Evolutionary conservation across 2,797 vertebrate genomes (phyloP), one percentile per base, ranked within the genome.

Genomic region (Esox masquinongy): DNA sequence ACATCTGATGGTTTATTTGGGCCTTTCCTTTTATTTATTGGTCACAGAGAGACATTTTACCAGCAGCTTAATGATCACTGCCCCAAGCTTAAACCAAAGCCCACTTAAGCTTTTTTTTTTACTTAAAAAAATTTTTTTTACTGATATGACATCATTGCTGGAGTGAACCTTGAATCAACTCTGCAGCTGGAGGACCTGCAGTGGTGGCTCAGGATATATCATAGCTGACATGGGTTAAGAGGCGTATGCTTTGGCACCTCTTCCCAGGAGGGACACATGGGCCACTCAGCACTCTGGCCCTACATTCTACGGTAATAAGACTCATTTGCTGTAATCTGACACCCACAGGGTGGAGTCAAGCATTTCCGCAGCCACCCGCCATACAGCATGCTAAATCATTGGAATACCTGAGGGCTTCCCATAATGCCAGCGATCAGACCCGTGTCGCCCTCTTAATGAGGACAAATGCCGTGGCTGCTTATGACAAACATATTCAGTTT

Each of bases 321-420:
- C 77, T 56, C 73, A 50, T 72, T 77, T 31, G 81, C 78, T 79
- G 36, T 78, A 82, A 84, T 66, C 49, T 76, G 61, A 79, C 74
- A 31, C 66, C 16, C 73, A 67, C 14, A 24, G 68, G 77, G 61
- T 67, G 63, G 69, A 36, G 68, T 69, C 39, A 26, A 34, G 74
- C n/a, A 59, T 15, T 77, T 17, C 22, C 2, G 16, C 67, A 39
- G 34, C 36, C 67, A 31, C 39, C 15, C 22, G 26, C n/a, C 22
- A 50, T n/a, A 11, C 17, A 39, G 12, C 64, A 53, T 31, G 5
- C 34, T 39, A 47, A 56, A 70, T 53, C 72, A 59, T 24, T 4
- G 29, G 53, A 24, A 15, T 51, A 29, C 50, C 49, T n/a, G 16
- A 68, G 59, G 31, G 66, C 72, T 74, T 79, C 75, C 69, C 53